Conservation (phyloP, 1,140 invertebrate species). For the Acyrthosiphon pisum region DNA sequence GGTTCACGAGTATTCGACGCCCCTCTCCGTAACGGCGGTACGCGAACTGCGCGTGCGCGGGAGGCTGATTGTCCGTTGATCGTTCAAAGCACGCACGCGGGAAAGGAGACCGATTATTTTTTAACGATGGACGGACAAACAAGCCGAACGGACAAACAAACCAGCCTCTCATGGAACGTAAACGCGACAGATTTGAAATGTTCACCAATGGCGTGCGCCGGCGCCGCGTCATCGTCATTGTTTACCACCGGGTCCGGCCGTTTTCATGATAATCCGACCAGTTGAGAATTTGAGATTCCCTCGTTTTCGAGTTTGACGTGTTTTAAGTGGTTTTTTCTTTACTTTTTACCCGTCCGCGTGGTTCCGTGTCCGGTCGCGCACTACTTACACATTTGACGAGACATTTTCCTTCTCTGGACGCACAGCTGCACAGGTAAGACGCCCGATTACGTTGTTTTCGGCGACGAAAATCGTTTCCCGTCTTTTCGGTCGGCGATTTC, state of each 20-base stretch:
- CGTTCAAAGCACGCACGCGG: not conserved
- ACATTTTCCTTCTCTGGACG: not conserved
- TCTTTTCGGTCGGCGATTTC: not conserved
- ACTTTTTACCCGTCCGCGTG: not conserved
- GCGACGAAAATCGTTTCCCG: not conserved
- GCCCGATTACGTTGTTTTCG: no score
- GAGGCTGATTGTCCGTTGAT: not conserved
- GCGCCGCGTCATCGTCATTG: not conserved
- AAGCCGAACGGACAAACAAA: not conserved
- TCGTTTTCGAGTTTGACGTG: not conserved
- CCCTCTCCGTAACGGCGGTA: not conserved
- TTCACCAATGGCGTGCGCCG: slow-evolving; percentile 1
- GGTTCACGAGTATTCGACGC: not conserved
- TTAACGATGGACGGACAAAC: not conserved
- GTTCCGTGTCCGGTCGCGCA: not conserved
- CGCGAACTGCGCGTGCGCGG: not conserved
- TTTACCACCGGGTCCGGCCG: not conserved
- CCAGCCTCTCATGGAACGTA: slow-evolving; percentile 15
- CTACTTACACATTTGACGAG: not conserved
- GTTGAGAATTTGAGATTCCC: slow-evolving; percentile 16
- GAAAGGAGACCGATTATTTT: not conserved
- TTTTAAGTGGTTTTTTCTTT: no score
- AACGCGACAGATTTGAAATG: not conserved
- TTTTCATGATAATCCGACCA: not conserved
- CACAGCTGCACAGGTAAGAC: not conserved